A percentile compares a stretch with the other conserved stretches of the same genome.
These are phyloP conservation scores for Cynodonichthys magdalenae DNA, from an alignment of 2,797 vertebrate genomes.

Conservation along the genomic window DNA sequence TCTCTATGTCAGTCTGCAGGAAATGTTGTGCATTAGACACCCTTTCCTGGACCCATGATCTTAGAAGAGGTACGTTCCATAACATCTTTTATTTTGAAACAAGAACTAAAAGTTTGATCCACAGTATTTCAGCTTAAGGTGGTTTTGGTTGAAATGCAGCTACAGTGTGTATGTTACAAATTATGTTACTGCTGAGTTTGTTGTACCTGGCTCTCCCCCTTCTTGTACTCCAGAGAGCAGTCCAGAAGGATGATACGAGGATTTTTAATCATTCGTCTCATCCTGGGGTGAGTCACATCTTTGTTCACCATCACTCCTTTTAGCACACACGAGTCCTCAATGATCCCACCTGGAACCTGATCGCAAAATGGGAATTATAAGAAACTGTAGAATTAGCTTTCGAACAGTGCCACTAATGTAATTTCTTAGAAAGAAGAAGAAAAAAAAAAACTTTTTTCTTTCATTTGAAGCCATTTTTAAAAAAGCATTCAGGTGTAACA, in stretches of 20 bases:
- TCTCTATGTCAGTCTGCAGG: slow-evolving; percentile 91
- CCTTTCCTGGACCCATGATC: too few relatives aligned
- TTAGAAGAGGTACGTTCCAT: too few relatives aligned
- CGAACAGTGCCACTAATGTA: not conserved
- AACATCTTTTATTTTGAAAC: too few relatives aligned
- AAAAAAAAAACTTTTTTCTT: too few relatives aligned
- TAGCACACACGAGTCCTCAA: slow-evolving; percentile 92
- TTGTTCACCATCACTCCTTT: slow-evolving; percentile 96
- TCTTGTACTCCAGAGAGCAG: slow-evolving; percentile 96
- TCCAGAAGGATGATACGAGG: slow-evolving; percentile 93
- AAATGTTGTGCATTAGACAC: not conserved
- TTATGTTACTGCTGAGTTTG: too few relatives aligned
- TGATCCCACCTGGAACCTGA: slow-evolving; percentile 92
- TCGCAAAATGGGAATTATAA: not conserved
- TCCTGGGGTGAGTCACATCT: slow-evolving; percentile 92
- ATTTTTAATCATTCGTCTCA: slow-evolving; percentile 89
- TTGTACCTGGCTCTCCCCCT: slow-evolving; percentile 95
- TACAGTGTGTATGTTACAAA: too few relatives aligned
- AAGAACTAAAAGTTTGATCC: too few relatives aligned
- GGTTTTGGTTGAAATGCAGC: too few relatives aligned
- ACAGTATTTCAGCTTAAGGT: too few relatives aligned
- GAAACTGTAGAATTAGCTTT: not conserved
- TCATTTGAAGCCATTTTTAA: not conserved
- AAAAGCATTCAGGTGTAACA: not conserved
- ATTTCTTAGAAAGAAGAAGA: too few relatives aligned